Evolutionary conservation across 2,797 vertebrate species (phyloP).

Genomic region (Phalloptychus januarius): DNA sequence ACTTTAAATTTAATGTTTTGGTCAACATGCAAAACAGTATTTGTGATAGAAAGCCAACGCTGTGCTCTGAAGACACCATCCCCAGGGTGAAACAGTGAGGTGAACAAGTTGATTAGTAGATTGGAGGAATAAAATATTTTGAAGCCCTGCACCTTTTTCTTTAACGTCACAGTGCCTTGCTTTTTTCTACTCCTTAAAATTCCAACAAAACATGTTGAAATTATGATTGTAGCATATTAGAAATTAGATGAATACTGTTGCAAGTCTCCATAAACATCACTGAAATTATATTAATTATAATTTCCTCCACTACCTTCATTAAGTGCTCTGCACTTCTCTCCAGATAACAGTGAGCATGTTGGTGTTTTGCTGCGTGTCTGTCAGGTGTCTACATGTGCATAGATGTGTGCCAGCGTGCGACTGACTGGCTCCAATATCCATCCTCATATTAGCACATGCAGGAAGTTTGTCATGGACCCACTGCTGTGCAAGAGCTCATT

Average conservation of each 20-base stretch:
- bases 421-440: slow-evolving; percentile 69
- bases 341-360: slow-evolving; percentile 13
- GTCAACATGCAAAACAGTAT: neutral
- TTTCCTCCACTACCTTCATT: slow-evolving; percentile 26
- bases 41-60: neutral
- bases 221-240: neutral
- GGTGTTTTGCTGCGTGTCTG: slow-evolving; percentile 12
- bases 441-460: slow-evolving; percentile 73
- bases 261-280: neutral
- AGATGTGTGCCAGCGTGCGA: slow-evolving; percentile 46
- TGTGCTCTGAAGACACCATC: neutral
- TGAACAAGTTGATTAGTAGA: neutral
- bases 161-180: neutral
- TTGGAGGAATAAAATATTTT: neutral
- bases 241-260: neutral
- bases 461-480: slow-evolving; percentile 77
- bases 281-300: slow-evolving; percentile 15
- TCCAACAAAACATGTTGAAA: neutral
- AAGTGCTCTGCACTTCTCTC: slow-evolving; percentile 15
- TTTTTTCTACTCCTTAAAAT: neutral
- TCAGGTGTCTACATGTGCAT: slow-evolving; percentile 28
- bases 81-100: neutral
- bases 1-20: neutral
- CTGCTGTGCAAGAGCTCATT: slow-evolving; percentile 79
- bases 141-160: neutral